phyloP scores from a whole-genome alignment of 2,888 invertebrate genomes.

The Bombylius discolor region DNA sequence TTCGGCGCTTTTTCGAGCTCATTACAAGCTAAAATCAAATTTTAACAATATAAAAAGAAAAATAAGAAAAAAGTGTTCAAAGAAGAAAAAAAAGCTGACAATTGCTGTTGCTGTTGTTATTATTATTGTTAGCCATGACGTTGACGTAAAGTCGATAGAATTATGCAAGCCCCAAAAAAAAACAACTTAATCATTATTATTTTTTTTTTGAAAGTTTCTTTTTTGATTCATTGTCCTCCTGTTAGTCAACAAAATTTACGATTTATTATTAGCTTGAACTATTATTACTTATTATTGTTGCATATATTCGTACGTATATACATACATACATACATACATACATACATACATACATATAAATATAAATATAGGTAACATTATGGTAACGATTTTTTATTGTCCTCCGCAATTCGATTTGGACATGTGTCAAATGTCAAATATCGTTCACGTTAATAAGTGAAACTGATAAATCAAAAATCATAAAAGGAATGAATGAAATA shows the following conservation, averaged over 20 bases:
- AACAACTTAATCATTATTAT: too few relatives aligned
- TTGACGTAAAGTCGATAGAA: not conserved
- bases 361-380: too few relatives aligned
- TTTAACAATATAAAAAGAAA: not conserved
- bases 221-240: too few relatives aligned
- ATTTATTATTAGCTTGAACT: not conserved
- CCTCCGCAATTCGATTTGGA: not conserved
- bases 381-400: too few relatives aligned
- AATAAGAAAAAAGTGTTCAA: not conserved
- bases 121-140: not conserved
- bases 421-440: conserved; percentile 8
- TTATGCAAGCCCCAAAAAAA: not conserved
- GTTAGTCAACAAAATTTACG: not conserved
- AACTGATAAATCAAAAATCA: conserved; percentile 1
- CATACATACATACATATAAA: too few relatives aligned
- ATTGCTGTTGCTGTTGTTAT: too few relatives aligned
- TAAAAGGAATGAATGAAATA: too few relatives aligned
- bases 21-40: not conserved
- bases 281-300: not conserved
- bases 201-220: too few relatives aligned
- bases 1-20: conserved; percentile 5
- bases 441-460: conserved; percentile 2
- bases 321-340: too few relatives aligned
- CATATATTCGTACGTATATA: too few relatives aligned
- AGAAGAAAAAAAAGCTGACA: too few relatives aligned